These are phyloP conservation scores for Dynastes grantii DNA, from an alignment of 2,888 invertebrate species.

Conservation along the genomic window DNA sequence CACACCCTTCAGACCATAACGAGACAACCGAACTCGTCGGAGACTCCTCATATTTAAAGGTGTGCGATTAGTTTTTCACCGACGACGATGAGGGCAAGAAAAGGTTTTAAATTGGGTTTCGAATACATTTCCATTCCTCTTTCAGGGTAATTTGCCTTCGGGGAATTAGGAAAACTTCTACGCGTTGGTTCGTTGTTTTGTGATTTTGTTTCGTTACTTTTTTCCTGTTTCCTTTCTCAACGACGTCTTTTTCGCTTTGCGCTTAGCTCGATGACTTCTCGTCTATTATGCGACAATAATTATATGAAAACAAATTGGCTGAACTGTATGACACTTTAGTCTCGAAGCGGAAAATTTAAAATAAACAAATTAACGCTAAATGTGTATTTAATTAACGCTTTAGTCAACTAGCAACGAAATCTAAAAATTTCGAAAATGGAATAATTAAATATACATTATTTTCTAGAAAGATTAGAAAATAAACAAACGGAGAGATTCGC, in stretches of 20 bases:
- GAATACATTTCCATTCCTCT: slow-evolving; percentile 64
- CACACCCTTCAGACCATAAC: slow-evolving; percentile 24
- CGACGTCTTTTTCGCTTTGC: slow-evolving; percentile 2
- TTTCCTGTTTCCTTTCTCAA: slow-evolving; percentile 22
- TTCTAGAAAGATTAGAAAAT: no score
- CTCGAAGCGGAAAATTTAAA: slow-evolving; percentile 39
- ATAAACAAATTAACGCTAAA: slow-evolving; percentile 23
- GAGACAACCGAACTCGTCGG: slow-evolving; percentile 55
- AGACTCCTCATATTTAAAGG: slow-evolving; percentile 69
- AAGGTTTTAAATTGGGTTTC: slow-evolving; percentile 70
- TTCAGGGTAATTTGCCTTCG: slow-evolving; percentile 64
- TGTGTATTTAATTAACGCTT: neutral
- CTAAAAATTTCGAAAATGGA: no score
- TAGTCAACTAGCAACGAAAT: no score
- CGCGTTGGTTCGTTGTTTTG: slow-evolving; percentile 34
- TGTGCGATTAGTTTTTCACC: slow-evolving; percentile 68
- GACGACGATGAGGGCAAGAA: slow-evolving; percentile 56
- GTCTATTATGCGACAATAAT: slow-evolving; percentile 48
- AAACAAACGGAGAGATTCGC: no score
- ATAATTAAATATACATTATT: no score
- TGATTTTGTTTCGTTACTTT: slow-evolving; percentile 25
- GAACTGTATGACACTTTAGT: slow-evolving; percentile 20
- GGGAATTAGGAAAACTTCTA: slow-evolving; percentile 55
- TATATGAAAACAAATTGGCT: slow-evolving; percentile 47
- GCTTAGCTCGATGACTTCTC: slow-evolving; percentile 19